Base-by-base conservation (phyloP, 2,797 vertebrate genomes). In the Coluber constrictor region DNA sequence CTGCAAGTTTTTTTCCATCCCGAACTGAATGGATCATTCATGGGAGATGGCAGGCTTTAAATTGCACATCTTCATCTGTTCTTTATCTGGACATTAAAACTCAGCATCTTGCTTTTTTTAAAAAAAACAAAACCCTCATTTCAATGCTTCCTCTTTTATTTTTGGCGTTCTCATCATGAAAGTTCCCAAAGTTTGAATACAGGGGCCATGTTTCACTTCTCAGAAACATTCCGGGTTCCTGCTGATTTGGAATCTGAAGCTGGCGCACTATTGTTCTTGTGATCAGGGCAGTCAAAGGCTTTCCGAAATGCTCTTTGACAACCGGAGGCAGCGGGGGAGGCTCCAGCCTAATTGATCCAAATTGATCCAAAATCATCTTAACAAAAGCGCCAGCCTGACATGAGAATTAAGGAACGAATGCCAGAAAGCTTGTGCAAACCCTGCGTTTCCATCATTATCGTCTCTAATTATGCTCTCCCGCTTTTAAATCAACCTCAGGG, bases 41-140 rank as follows among this genome's bases (percentile, higher is more conserved):
- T 27, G 25, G 87, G 43, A 79, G 92, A 94, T 92, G 92, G 87
- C 83, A 7, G 2, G 1, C 20, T 95, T 94, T 87, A 55, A 94
- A 95, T 92, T 89, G 1, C 92, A 54, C 90, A 93, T 86, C 87
- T 94, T 92, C 51, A 87, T 91, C 94, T 66, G 92, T 57, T 12
- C 25, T 79, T 92, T 32, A 79, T 63, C 86, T 94, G 87, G 95
- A 95, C 95, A 96, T 96, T 96, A 96, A 96, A 95, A 90, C 93
- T 86, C 94, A 95, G 0, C 70, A 90, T 87, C 94, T 95, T 56
- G 25, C 95, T 95, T 95, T 59, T 91, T 95, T 97, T 92, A 94
- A 56, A 59, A 93, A 83, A 94, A 95, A 96, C 97, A 96, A 29
- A 12, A 29, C 23, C 0, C 90, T 94, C 51, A 51, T 94, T 95